Evolutionary conservation across 1,140 invertebrate genomes (phyloP), one percentile per base, ranked within the genome.

Genomic region (Glossosoma conforme): DNA sequence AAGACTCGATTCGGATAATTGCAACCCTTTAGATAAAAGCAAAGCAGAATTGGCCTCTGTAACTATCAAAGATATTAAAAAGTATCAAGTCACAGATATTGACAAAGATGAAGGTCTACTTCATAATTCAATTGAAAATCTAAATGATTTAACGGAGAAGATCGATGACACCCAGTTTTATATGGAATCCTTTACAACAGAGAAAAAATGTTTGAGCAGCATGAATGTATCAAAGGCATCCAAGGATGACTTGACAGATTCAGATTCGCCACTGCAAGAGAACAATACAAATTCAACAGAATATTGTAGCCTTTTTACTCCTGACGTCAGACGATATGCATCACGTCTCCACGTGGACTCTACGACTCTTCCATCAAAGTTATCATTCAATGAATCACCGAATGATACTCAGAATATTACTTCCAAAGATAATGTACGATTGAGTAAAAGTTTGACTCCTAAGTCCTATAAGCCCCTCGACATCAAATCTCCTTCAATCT

Each of bases 271-370:
- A 38, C 24, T 24, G 33, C 36, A 18, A 28, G 1, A 5, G 36
- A 66, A 73, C 15, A 67, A 66, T 54, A 73, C 69, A 38, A 70
- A 73, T 53, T 75, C 72, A 1, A 75, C 72, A 0, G 70, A 75
- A 60, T 75, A 75, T 43, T 73, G 70, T 44, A 72, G 70, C 30
- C 65, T 75, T 35, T 48, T 70, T 2, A 72, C 69, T 33, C 70
- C 72, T 0, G 67, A 71, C 18, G 41, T 54, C 10, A 60, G 65
- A 11, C 46, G 18, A 19, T 52, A 49, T 19, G 13, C 35, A 13
- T 40, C 44, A 5, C 21, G 33, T 6, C 6, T 37, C 18, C 15
- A 53, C 14, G 15, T 13, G 4, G 18, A 24, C 36, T 46, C 17
- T 8, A 10, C 38, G 3, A 21, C 18, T n/a, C 14, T 6, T 9